These are phyloP conservation scores for Leuciscus idus DNA, from an alignment of 2,113 vertebrate species.

Conservation along the genomic window DNA sequence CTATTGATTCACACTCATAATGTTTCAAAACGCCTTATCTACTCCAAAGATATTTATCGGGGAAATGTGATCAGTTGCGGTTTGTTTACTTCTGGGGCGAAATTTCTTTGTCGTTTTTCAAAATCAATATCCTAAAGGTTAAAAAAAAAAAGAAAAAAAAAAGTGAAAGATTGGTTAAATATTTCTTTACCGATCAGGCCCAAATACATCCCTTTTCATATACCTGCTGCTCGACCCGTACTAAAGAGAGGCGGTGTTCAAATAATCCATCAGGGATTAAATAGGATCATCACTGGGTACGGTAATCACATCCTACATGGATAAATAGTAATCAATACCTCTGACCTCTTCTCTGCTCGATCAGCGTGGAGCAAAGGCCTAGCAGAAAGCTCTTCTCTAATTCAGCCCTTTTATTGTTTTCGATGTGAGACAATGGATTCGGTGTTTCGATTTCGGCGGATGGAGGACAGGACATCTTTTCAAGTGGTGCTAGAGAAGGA, in stretches of 20 bases:
- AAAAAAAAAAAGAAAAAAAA: neutral
- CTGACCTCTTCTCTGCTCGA: slow-evolving; percentile 48
- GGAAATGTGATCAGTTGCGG: slow-evolving; percentile 14
- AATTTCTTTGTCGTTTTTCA: slow-evolving; percentile 12
- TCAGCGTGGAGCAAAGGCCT: slow-evolving; percentile 50
- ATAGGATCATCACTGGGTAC: slow-evolving; percentile 63
- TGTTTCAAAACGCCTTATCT: neutral
- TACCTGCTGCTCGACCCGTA: slow-evolving; percentile 26
- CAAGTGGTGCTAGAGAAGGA: slow-evolving; percentile 33
- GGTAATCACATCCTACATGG: slow-evolving; percentile 65
- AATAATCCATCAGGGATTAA: slow-evolving; percentile 68
- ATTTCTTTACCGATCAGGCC: neutral
- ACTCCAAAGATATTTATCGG: neutral
- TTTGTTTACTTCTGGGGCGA: neutral
- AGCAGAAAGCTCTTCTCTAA: slow-evolving; percentile 28
- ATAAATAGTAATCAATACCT: slow-evolving; percentile 62
- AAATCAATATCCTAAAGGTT: slow-evolving; percentile 14
- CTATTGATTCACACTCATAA: neutral
- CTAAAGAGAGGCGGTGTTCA: slow-evolving; percentile 53
- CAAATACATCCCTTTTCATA: neutral
- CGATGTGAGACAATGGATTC: slow-evolving; percentile 56
- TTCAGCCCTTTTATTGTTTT: slow-evolving; percentile 43
- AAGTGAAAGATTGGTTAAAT: neutral
- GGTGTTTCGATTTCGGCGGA: neutral
- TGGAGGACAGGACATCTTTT: slow-evolving; percentile 41